Evolutionary conservation across 37 sponge, comb jelly and placozoan species (phyloP).

Genomic region (Haliclona indistincta): DNA sequence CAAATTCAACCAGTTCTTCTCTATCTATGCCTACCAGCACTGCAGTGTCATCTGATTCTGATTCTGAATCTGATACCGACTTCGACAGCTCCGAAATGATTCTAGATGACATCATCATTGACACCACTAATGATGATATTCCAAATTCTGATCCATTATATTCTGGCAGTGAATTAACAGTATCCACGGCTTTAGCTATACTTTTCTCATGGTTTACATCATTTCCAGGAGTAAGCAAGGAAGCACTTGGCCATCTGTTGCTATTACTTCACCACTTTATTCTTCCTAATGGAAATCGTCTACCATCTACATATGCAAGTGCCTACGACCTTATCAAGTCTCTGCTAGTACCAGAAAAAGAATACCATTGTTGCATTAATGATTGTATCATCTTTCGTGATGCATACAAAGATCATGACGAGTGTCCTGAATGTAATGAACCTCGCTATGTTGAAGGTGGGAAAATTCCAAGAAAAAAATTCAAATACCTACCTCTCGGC

Average conservation of each 20-base stretch:
- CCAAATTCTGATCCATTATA: too few relatives aligned
- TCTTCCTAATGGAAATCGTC: background rate
- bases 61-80: too few relatives aligned
- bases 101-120: too few relatives aligned
- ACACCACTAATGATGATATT: too few relatives aligned
- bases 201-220: too few relatives aligned
- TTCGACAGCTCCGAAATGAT: too few relatives aligned
- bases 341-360: background rate
- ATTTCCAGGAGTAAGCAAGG: constrained; percentile 4
- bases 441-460: background rate
- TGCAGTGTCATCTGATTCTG: too few relatives aligned
- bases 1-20: too few relatives aligned
- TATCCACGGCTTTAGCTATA: too few relatives aligned
- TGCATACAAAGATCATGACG: background rate
- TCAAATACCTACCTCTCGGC: constrained; percentile 2
- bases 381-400: constrained; percentile 25
- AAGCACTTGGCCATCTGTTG: background rate
- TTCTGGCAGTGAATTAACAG: too few relatives aligned
- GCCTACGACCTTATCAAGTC: background rate
- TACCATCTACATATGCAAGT: background rate
- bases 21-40: too few relatives aligned
- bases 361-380: constrained; percentile 18
- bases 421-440: constrained; percentile 15
- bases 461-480: background rate
- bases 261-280: background rate